Conservation (phyloP, 1,140 invertebrate genomes). For the Drosophila simulans region DNA sequence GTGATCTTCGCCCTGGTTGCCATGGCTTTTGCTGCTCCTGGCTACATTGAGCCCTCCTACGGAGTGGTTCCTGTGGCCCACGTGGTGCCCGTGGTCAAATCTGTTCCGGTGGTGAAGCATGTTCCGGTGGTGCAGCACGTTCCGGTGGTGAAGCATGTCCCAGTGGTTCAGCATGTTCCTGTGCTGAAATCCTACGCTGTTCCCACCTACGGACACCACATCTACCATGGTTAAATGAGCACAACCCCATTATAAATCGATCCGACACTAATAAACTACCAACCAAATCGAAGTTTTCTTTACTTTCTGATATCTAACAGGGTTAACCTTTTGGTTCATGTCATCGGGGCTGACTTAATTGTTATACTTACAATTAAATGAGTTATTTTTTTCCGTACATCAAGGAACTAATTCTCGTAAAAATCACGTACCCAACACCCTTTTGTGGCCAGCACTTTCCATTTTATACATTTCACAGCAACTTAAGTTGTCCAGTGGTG, state of each 20-base stretch:
- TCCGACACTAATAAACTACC: neutral
- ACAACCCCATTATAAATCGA: neutral
- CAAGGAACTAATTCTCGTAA: neutral
- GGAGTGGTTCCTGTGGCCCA: conserved; percentile 33
- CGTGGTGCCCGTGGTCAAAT: conserved; percentile 31
- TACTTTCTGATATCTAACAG: too few relatives aligned
- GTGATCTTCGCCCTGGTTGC: conserved; percentile 23
- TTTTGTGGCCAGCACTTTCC: conserved; percentile 16
- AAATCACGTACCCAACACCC: neutral
- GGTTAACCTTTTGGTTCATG: too few relatives aligned
- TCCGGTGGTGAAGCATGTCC: conserved; percentile 27
- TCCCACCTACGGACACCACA: conserved; percentile 31
- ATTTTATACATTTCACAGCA: conserved; percentile 8
- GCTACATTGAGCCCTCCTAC: conserved; percentile 37
- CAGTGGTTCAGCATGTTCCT: conserved; percentile 27
- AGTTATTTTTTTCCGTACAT: too few relatives aligned
- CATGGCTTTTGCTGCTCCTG: conserved; percentile 37
- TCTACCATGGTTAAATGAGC: conserved; percentile 26
- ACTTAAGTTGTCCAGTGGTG: neutral
- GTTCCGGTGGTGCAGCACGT: conserved; percentile 36
- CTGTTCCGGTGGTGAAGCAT: conserved; percentile 16
- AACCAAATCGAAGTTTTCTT: neutral
- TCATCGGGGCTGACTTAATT: too few relatives aligned
- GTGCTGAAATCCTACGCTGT: conserved; percentile 37
- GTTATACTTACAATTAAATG: too few relatives aligned